A percentile compares a stretch with the other conserved stretches of the same genome.
These are phyloP conservation scores for Apamea sordens DNA, from an alignment of 2,888 invertebrate genomes.

Conservation along the genomic window DNA sequence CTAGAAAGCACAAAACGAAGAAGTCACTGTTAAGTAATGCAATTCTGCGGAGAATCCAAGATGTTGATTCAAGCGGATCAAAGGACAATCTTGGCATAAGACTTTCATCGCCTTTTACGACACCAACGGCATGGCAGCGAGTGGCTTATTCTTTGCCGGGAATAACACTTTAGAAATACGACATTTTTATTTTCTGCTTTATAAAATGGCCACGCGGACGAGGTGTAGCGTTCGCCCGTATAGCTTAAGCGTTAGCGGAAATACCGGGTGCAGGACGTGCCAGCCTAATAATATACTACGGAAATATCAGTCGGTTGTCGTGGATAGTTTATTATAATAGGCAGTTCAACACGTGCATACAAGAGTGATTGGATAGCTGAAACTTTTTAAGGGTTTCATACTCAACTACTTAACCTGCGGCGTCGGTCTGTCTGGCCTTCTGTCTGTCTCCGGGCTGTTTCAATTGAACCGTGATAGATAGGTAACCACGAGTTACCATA, in stretches of 20 bases:
- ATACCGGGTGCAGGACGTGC: conserved; percentile 57
- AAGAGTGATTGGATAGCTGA: conserved; percentile 16
- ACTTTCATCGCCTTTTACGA: conserved; percentile 46
- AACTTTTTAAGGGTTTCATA: background rate
- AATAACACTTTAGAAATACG: conserved; percentile 7
- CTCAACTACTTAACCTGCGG: background rate
- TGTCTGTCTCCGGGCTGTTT: background rate
- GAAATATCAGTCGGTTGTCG: conserved; percentile 56
- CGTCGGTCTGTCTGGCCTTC: background rate
- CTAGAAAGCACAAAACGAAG: background rate
- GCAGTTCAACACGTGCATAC: conserved; percentile 50
- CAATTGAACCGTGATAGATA: background rate
- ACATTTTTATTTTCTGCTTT: conserved; percentile 4
- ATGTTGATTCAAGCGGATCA: conserved; percentile 37
- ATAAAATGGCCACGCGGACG: conserved; percentile 1
- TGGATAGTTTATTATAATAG: conserved; percentile 52
- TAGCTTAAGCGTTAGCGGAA: conserved; percentile 53
- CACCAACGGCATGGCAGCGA: conserved; percentile 3
- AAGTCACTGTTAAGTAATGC: background rate
- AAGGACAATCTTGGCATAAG: conserved; percentile 29
- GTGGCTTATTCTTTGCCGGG: conserved; percentile 27
- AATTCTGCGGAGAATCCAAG: background rate
- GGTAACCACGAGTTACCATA: background rate
- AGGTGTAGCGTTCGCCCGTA: conserved; percentile 2
- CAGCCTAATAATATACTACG: conserved; percentile 62